Evolutionary conservation across 2,797 vertebrate genomes (phyloP), one percentile per base, ranked within the genome.

Genomic region (Sphenopsis melanotis): DNA sequence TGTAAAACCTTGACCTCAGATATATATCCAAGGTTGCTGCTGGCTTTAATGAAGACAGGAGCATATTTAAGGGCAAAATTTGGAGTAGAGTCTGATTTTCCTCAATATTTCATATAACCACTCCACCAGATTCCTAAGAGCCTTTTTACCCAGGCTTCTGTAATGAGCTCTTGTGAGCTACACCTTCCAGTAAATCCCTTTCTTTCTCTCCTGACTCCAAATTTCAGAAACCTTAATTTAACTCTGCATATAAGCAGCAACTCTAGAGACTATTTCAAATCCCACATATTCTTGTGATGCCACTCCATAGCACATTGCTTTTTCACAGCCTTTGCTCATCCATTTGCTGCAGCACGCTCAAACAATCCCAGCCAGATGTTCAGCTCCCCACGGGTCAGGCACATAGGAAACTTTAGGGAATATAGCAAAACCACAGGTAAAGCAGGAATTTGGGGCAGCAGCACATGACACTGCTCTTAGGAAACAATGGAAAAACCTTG

Each of bases 201-300:
- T 93, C 46, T 42, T 80, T 93, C 50, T 39, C 80, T 77, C 61
- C 57, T 44, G 36, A 71, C 72, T 92, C 68, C 29, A 29, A 52
- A 72, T 91, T 92, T 94, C 83, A 92, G 65, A 89, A 97, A 78
- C 52, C 89, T 88, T 96, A 83, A 83, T 95, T 94, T 94, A 94
- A 86, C 66, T 76, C 22, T 0, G 41, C 72, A 41, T 46, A 96
- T 59, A 93, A 81, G 83, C 65, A 88, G 91, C 64, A 84, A 37
- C 91, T 88, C 80, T 85, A 86, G 92, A 83, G 89, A 92, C 74
- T 44, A 41, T 76, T 90, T 93, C 55, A 76, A 94, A 86, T 75
- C 71, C 61, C 47, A 14, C 0, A 0, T 63, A 94, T 46, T 53
- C 37, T 52, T 70, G 66, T 21, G 66, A 69, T 60, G 56, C 47